Conservation (phyloP, 2,888 invertebrate genomes). For the Andrena marginata region DNA sequence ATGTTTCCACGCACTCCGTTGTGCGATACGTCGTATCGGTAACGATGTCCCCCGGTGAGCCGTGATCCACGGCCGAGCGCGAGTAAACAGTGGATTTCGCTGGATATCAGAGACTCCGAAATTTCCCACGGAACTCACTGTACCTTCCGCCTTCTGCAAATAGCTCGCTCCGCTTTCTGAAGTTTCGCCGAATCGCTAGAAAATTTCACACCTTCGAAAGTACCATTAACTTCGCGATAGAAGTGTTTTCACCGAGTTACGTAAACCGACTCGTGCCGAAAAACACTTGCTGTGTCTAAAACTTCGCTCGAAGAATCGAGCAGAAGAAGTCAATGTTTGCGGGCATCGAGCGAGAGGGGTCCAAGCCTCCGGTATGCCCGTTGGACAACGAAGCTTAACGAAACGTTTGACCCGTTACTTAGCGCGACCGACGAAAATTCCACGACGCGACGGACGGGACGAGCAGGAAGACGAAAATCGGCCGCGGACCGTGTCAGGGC, state of each 20-base stretch:
- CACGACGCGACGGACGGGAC: background rate
- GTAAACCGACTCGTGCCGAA: background rate
- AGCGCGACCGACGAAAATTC: constrained; percentile 23
- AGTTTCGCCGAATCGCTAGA: background rate
- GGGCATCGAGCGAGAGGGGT: background rate
- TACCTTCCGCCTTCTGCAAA: background rate
- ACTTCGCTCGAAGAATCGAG: background rate
- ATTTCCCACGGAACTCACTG: constrained; percentile 25
- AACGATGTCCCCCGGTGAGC: constrained; percentile 3
- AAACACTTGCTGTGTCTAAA: background rate
- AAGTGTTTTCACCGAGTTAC: background rate
- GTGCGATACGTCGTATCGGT: constrained; percentile 7
- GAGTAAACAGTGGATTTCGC: background rate
- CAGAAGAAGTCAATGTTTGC: background rate
- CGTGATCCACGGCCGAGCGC: constrained; percentile 29
- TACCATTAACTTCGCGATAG: background rate
- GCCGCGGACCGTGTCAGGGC: constrained; percentile 55
- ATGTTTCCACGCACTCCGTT: constrained; percentile 22
- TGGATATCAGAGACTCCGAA: constrained; percentile 7
- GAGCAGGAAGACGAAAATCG: constrained; percentile 57
- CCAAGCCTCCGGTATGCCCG: background rate
- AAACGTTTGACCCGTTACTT: constrained; percentile 10
- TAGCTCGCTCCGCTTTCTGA: constrained; percentile 6
- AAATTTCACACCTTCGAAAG: background rate
- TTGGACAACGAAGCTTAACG: constrained; percentile 9